Evolutionary conservation across 2,888 invertebrate species (phyloP), one percentile per base, ranked within the genome.

Genomic region (Phyllotreta striolata): DNA sequence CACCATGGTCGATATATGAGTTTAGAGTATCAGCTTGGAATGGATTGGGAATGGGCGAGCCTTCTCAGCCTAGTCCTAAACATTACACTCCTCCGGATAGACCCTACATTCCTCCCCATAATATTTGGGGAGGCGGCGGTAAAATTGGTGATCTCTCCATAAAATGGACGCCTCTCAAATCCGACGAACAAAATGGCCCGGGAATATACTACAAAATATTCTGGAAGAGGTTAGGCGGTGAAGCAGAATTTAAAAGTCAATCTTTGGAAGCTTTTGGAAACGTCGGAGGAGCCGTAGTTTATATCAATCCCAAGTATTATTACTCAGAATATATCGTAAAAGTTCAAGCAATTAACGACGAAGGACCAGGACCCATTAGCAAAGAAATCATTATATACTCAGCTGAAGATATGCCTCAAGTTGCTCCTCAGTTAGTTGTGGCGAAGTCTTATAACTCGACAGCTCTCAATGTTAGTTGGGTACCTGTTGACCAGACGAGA

Each of bases 141-240:
- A 97, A 96, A 81, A 94, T 95, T 66, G 96, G 97, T 0, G 96
- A 96, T 77, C 87, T 98, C 3, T 92, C 93, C 0, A 94, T 98
- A 56, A 92, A 89, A 0, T 98, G 97, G 97, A 85, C 88, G 72
- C 91, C 93, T 0, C 78, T 96, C 35, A 85, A 88, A 66, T 82
- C 87, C 0, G 86, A 92, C 65, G 88, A 95, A 71, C 95, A 96
- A 80, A 95, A 96, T 79, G 96, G 93, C 0, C 91, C 91, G 24
- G 93, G 92, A 43, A 90, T 96, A 68, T 90, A 93, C 78, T 98
- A 98, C 80, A 93, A 91, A 79, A 87, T 97, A 69, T 96, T 90
- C 78, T 96, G 93, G 92, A 89, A 92, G 65, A 86, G 90, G 3
- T 87, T 87, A 67, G 87, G 87, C 6, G 85, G 87, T 0, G 89